Conservation (phyloP, 2,888 invertebrate genomes). For the Dorcus hopei region DNA sequence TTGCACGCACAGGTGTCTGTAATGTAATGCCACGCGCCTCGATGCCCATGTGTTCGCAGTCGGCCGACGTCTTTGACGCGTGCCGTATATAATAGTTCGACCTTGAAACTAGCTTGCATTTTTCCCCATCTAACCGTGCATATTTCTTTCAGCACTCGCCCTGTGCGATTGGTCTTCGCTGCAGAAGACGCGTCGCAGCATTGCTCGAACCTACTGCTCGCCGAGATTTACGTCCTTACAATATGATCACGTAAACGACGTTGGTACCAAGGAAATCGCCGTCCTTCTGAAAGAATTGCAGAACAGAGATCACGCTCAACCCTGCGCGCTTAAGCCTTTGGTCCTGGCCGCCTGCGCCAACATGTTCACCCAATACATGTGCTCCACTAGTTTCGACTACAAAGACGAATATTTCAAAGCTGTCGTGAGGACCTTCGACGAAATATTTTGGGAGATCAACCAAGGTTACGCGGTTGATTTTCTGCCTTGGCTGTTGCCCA, state of each 20-base stretch:
- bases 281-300: conserved; percentile 60
- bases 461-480: conserved; percentile 86
- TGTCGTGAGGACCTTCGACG: conserved; percentile 60
- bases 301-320: conserved; percentile 43
- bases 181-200: conserved; percentile 72
- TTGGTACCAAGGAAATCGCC: conserved; percentile 63
- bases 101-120: conserved; percentile 36
- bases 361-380: conserved; percentile 85
- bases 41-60: not conserved
- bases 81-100: conserved; percentile 9
- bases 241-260: conserved; percentile 68
- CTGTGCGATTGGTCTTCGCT: conserved; percentile 85
- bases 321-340: conserved; percentile 65
- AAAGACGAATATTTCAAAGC: conserved; percentile 65
- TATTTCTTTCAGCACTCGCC: conserved; percentile 68
- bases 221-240: conserved; percentile 72
- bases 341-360: conserved; percentile 75
- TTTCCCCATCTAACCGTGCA: not conserved
- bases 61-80: not conserved
- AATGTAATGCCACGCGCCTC: not conserved
- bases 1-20: no score
- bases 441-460: conserved; percentile 90
- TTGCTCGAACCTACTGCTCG: conserved; percentile 77
- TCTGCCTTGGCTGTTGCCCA: conserved; percentile 74
- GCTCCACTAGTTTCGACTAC: conserved; percentile 71